Evolutionary conservation across 2,888 invertebrate genomes (phyloP).

Genomic region (Oscheius sp.): DNA sequence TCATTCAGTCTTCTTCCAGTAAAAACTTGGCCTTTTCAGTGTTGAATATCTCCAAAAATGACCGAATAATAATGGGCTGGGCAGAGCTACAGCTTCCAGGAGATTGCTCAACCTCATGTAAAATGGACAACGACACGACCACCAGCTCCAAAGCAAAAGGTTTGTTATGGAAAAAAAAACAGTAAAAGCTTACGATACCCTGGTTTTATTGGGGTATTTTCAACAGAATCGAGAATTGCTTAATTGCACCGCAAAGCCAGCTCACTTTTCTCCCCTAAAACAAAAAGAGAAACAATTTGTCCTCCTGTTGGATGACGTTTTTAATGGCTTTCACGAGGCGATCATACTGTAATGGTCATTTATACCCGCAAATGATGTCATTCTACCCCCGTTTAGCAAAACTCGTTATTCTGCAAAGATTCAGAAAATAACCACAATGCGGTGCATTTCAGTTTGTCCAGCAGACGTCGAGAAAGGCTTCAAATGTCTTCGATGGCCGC

Average conservation of each 20-base stretch:
- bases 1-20: too few relatives aligned
- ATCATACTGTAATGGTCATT: too few relatives aligned
- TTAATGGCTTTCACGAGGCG: too few relatives aligned
- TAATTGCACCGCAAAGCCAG: too few relatives aligned
- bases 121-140: slow-evolving; percentile 18
- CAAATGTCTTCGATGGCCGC: slow-evolving; percentile 9
- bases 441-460: slow-evolving; percentile 16
- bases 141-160: slow-evolving; percentile 19
- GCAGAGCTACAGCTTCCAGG: slow-evolving; percentile 15
- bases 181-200: too few relatives aligned
- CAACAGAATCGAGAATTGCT: too few relatives aligned
- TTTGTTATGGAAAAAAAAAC: background rate
- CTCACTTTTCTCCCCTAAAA: too few relatives aligned
- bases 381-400: background rate
- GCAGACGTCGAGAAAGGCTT: slow-evolving; percentile 19
- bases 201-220: too few relatives aligned
- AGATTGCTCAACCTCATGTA: slow-evolving; percentile 8
- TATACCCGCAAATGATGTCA: background rate
- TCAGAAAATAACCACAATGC: background rate
- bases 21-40: too few relatives aligned
- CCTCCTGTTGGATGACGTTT: too few relatives aligned
- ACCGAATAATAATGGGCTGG: slow-evolving; percentile 3
- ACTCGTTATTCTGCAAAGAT: background rate
- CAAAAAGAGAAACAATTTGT: too few relatives aligned
- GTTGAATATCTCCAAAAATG: too few relatives aligned